Evolutionary conservation across 2,113 vertebrate genomes (phyloP).

Genomic region (Gila orcuttii): DNA sequence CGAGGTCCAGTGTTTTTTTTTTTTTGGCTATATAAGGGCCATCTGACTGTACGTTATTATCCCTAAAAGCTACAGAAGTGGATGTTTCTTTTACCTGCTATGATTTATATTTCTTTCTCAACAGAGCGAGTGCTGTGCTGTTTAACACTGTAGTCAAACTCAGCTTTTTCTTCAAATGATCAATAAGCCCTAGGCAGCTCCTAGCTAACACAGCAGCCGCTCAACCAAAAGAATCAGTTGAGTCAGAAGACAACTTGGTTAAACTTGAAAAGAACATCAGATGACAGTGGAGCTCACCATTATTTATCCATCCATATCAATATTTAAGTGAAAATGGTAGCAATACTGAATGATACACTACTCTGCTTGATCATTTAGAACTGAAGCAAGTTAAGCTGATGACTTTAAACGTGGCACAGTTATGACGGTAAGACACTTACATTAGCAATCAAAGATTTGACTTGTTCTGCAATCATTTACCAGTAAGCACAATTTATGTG

Average conservation of each 20-base stretch:
- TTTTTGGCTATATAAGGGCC: not conserved
- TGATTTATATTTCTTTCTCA: not conserved
- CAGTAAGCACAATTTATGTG: not conserved
- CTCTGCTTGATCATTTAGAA: not conserved
- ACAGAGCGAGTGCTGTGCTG: not conserved
- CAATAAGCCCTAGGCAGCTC: conserved; percentile 33
- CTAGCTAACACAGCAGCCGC: not conserved
- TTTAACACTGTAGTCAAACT: conserved; percentile 19
- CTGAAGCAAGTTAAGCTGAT: not conserved
- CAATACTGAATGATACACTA: not conserved
- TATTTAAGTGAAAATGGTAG: not conserved
- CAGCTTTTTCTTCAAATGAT: conserved; percentile 44
- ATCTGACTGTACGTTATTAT: not conserved
- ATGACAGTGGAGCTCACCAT: not conserved
- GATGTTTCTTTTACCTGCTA: conserved; percentile 1
- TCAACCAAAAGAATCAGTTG: conserved; percentile 4
- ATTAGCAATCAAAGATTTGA: not conserved
- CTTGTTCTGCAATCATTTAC: not conserved
- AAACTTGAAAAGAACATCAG: not conserved
- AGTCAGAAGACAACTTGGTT: conserved; percentile 1
- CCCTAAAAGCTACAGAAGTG: not conserved
- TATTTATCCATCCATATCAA: not conserved
- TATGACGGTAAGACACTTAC: not conserved
- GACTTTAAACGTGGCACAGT: too few relatives aligned
- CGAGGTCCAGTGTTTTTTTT: not conserved